Evolutionary conservation across 2,888 invertebrate genomes (phyloP), one percentile per base, ranked within the genome.

Genomic region (Mimumesa dahlbomi): DNA sequence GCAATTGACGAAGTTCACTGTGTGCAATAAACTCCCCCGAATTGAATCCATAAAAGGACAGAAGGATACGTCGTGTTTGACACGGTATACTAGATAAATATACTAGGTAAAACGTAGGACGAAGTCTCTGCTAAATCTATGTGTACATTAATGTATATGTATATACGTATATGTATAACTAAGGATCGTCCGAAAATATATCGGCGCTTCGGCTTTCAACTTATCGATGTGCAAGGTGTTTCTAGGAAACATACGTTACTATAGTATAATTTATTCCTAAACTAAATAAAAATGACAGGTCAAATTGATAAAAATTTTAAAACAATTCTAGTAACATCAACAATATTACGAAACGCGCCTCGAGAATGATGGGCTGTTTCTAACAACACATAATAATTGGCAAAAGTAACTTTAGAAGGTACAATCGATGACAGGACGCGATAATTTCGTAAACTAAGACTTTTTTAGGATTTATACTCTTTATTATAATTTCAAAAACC

Each of bases 1-100:
- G 67, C 73, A 78, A 79, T 79, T 72, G 79, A 79, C 74, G 64
- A 81, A 61, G 75, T 75, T 77, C 72, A 74, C 66, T 72, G 57
- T 64, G 65, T 73, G 71, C 73, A 72, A 73, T 59, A 64, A 84
- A 87, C 88, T 88, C 87, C 85, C 88, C 85, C 88, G 84, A 87
- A 84, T 85, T 84, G 86, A 86, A 87, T 86, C 79, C 63, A 42
- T 36, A 14, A 75, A 69, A 7, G 59, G 56, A 59, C 53, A 59
- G 62, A 68, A 64, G 63, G 66, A 56, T 52, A 61, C 71, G 67
- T 52, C 62, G 66, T 66, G 71, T 56, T 46, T 68, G 81, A 77
- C 80, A 81, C 79, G 75, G 43, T 29, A 74, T 65, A 25, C 57
- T 76, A 68, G 73, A 62, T 58, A 78, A 82, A 75, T 75, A 68